phyloP scores from a whole-genome alignment of 1,140 invertebrate genomes.

The Drosophila fuyamai region DNA sequence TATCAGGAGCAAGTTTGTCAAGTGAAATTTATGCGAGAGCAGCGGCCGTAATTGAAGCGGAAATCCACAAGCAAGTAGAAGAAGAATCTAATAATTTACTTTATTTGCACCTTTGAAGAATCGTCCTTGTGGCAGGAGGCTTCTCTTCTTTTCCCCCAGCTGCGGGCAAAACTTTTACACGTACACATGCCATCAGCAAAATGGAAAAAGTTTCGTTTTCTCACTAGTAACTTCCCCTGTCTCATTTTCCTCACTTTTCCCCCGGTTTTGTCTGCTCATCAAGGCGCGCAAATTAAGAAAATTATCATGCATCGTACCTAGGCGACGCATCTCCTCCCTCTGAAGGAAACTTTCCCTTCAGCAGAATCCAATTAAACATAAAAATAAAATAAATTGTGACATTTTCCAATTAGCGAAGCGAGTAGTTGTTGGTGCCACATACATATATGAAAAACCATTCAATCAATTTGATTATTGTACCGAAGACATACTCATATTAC shows the following conservation, averaged over 20 bases:
- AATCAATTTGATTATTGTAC: too few species aligned
- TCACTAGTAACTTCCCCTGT: conserved; percentile 13
- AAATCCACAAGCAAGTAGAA: conserved; percentile 72
- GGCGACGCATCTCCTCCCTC: conserved; percentile 15
- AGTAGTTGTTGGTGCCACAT: conserved; percentile 39
- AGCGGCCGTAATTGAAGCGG: conserved; percentile 74
- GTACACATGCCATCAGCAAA: conserved; percentile 80
- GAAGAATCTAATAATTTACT: conserved; percentile 81
- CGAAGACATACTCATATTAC: too few species aligned
- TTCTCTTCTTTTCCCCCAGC: conserved; percentile 3
- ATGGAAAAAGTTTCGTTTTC: conserved; percentile 77
- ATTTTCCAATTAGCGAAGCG: conserved; percentile 78
- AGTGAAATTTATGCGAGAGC: conserved; percentile 80
- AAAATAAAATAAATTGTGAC: conserved; percentile 82
- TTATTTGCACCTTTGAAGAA: conserved; percentile 82
- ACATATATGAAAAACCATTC: not conserved
- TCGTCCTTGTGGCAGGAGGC: conserved; percentile 25
- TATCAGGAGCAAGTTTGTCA: conserved; percentile 75
- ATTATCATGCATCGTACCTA: conserved; percentile 79
- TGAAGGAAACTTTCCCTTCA: conserved; percentile 40
- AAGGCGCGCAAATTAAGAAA: conserved; percentile 78
- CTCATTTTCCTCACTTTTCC: not conserved
- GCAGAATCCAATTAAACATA: conserved; percentile 80
- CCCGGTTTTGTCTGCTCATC: conserved; percentile 59
- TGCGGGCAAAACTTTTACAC: conserved; percentile 71